phyloP scores from a whole-genome alignment of 2,113 vertebrate genomes.

The Panurus biarmicus region DNA sequence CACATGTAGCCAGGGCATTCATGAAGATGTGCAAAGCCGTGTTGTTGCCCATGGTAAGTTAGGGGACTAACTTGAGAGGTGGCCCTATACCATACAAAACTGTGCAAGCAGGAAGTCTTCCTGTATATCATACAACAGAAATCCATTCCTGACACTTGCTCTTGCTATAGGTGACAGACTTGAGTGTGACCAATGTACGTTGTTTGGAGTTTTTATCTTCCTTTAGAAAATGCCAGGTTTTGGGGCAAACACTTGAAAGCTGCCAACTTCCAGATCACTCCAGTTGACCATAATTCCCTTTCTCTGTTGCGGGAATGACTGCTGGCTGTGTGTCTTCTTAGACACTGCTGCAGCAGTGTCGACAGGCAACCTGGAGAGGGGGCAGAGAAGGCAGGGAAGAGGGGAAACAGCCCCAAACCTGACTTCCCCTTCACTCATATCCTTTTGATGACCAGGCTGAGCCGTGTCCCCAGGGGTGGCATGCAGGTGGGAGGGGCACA shows the following conservation, averaged over 20 bases:
- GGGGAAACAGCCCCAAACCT: background rate
- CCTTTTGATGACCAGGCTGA: background rate
- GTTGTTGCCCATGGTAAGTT: background rate
- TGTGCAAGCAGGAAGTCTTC: background rate
- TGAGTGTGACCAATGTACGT: background rate
- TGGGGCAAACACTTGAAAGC: background rate
- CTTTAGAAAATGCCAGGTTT: background rate
- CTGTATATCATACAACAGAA: rapidly evolving
- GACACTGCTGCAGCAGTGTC: background rate
- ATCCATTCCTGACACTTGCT: background rate
- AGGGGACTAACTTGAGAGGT: background rate
- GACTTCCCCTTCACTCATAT: background rate
- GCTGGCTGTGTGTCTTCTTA: background rate
- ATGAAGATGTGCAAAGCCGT: background rate
- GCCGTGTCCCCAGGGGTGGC: background rate
- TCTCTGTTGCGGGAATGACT: rapidly evolving
- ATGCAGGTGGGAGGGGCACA: background rate
- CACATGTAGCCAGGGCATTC: background rate
- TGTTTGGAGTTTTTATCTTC: background rate
- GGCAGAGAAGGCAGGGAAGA: background rate
- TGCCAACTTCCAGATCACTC: background rate
- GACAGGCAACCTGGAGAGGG: background rate
- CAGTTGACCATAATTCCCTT: background rate
- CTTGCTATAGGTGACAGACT: background rate
- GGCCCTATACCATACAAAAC: background rate